Evolutionary conservation across 35 echinoderm and acorn worm species (phyloP).

Genomic region (Ophiothrix spiculata): DNA sequence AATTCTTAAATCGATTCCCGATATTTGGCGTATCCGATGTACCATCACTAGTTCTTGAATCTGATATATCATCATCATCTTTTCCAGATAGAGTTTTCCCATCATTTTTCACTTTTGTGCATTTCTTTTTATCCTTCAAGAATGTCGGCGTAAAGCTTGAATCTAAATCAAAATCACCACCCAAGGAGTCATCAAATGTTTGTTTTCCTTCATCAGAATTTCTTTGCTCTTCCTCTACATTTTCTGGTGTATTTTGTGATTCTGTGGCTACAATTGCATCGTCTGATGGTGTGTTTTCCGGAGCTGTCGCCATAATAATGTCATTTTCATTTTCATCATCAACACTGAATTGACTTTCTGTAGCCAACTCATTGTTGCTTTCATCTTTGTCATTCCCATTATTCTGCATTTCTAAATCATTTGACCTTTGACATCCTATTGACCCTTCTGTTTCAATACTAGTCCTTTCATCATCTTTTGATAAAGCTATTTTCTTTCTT

Average conservation of each 20-base stretch:
- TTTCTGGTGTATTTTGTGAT: background rate
- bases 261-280: too few species aligned
- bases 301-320: background rate
- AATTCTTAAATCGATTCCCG: background rate
- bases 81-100: background rate
- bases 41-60: background rate
- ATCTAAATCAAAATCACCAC: background rate
- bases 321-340: slow-evolving; percentile 9
- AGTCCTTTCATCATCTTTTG: background rate
- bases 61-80: background rate
- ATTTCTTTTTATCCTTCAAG: background rate
- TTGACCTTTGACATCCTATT: too few species aligned
- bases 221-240: background rate
- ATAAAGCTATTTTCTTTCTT: background rate
- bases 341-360: too few species aligned
- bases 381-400: background rate
- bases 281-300: background rate
- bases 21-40: background rate
- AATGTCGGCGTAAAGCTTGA: background rate
- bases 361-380: background rate
- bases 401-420: background rate
- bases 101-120: background rate
- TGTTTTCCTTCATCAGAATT: background rate
- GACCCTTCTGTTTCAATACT: too few species aligned
- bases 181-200: background rate